phyloP scores from a whole-genome alignment of 2,888 invertebrate genomes.

The Chouioia cunea region DNA sequence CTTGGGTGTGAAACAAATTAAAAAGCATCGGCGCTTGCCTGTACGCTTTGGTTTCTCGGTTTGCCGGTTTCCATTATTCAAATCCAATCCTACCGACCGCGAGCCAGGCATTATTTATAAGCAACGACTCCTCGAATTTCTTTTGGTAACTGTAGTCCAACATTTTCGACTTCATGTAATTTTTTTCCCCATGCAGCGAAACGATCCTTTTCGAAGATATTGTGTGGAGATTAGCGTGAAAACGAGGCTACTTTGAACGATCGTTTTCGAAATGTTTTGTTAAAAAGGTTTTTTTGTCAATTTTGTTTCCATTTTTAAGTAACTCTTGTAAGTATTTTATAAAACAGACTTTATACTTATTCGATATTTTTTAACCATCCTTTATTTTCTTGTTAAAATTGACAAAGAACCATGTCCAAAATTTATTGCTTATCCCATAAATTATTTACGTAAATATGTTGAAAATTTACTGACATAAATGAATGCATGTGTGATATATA shows the following conservation, averaged over 20 bases:
- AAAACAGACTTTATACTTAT: too few relatives aligned
- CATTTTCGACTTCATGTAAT: neutral
- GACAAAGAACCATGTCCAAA: too few relatives aligned
- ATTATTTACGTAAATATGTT: too few relatives aligned
- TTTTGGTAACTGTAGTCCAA: neutral
- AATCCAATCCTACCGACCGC: constrained; percentile 61
- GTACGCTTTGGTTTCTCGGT: constrained; percentile 56
- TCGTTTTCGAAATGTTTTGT: neutral
- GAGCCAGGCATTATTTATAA: constrained; percentile 52
- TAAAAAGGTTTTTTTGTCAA: too few relatives aligned
- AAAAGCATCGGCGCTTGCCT: constrained; percentile 55
- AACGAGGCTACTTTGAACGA: constrained; percentile 24
- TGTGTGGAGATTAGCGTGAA: constrained; percentile 28
- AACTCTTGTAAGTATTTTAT: too few relatives aligned
- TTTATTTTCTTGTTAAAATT: too few relatives aligned
- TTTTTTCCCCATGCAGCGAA: neutral
- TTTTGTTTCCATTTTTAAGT: too few relatives aligned
- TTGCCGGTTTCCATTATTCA: constrained; percentile 62
- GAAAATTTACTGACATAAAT: too few relatives aligned
- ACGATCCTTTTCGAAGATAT: neutral
- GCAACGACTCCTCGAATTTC: constrained; percentile 43
- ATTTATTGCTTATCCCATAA: too few relatives aligned
- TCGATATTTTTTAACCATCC: too few relatives aligned
- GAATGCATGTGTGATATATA: too few relatives aligned
- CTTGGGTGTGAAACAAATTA: constrained; percentile 57